These are phyloP conservation scores for Meiosimyza platycephala DNA, from an alignment of 2,888 invertebrate genomes.

Conservation along the genomic window DNA sequence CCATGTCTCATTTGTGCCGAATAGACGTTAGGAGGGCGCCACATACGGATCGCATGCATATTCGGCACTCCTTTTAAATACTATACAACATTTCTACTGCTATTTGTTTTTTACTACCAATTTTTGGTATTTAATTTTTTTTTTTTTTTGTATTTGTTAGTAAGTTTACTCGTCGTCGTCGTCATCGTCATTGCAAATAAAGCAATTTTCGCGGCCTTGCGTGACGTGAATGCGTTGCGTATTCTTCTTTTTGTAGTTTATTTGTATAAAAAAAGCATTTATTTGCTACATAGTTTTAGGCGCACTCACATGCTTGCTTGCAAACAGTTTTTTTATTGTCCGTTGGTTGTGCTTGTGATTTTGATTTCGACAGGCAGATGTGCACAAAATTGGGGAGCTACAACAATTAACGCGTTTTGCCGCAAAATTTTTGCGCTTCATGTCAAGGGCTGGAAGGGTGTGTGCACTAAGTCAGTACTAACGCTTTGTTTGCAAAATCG, in stretches of 20 bases:
- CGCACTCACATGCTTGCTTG: constrained; percentile 16
- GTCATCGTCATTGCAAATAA: constrained; percentile 37
- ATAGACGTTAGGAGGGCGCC: constrained; percentile 5
- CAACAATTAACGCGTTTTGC: constrained; percentile 8
- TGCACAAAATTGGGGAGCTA: background rate
- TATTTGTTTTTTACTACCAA: background rate
- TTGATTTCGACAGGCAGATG: background rate
- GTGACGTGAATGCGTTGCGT: background rate
- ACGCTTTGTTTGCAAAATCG: no score
- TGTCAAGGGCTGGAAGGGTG: background rate
- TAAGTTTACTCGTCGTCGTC: constrained; percentile 11
- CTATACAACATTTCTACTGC: background rate
- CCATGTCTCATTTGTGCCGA: constrained; percentile 19
- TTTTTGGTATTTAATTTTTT: background rate
- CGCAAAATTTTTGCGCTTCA: background rate
- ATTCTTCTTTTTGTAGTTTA: constrained; percentile 42
- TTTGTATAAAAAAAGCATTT: constrained; percentile 45
- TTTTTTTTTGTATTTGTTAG: background rate
- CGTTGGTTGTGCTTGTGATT: no score
- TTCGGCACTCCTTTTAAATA: background rate
- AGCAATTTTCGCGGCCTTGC: constrained; percentile 33
- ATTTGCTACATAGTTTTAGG: constrained; percentile 43
- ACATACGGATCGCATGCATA: constrained; percentile 32
- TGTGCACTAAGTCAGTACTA: no score
- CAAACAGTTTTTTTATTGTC: background rate